Percentiles rank a stretch among this genome's conserved stretches.
These are phyloP conservation scores for Hippolais icterina DNA, from an alignment of 2,113 vertebrate species.

Conservation along the genomic window DNA sequence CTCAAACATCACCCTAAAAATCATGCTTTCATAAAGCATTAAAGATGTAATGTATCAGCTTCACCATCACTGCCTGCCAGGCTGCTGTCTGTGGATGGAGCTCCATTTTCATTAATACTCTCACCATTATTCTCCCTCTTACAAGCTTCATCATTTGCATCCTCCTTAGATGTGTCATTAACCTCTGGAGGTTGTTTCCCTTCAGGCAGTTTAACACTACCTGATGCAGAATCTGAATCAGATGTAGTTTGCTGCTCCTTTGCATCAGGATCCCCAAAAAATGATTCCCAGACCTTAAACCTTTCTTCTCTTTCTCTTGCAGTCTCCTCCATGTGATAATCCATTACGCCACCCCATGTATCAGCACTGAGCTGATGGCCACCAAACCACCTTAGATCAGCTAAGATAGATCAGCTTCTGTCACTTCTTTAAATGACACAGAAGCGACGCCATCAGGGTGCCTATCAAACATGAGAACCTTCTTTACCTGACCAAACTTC, in stretches of 20 bases:
- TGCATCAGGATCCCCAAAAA: slow-evolving; percentile 73
- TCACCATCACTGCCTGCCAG: slow-evolving; percentile 85
- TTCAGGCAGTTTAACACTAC: slow-evolving; percentile 26
- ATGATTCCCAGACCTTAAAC: slow-evolving; percentile 87
- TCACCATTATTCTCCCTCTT: slow-evolving; percentile 47
- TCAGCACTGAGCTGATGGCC: slow-evolving; percentile 86
- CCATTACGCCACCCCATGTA: slow-evolving; percentile 89
- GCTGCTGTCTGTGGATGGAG: slow-evolving; percentile 89
- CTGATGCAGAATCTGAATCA: not conserved
- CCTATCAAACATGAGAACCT: slow-evolving; percentile 94
- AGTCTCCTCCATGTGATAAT: slow-evolving; percentile 97
- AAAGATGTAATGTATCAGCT: slow-evolving; percentile 63
- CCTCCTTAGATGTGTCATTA: slow-evolving; percentile 1
- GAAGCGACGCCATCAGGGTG: slow-evolving; percentile 93
- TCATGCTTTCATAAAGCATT: slow-evolving; percentile 18
- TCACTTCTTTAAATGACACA: slow-evolving; percentile 87
- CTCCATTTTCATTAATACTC: slow-evolving; percentile 59
- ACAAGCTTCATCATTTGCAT: not conserved
- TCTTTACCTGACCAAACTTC: slow-evolving; percentile 94
- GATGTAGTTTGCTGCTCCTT: slow-evolving; percentile 25
- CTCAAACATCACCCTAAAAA: slow-evolving; percentile 48
- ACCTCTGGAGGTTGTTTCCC: slow-evolving; percentile 35
- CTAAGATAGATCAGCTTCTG: slow-evolving; percentile 85
- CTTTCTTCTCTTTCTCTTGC: slow-evolving; percentile 92
- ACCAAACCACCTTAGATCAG: slow-evolving; percentile 91